Base-by-base conservation (phyloP, 2,113 vertebrate species). In the Trichechus manatus region DNA sequence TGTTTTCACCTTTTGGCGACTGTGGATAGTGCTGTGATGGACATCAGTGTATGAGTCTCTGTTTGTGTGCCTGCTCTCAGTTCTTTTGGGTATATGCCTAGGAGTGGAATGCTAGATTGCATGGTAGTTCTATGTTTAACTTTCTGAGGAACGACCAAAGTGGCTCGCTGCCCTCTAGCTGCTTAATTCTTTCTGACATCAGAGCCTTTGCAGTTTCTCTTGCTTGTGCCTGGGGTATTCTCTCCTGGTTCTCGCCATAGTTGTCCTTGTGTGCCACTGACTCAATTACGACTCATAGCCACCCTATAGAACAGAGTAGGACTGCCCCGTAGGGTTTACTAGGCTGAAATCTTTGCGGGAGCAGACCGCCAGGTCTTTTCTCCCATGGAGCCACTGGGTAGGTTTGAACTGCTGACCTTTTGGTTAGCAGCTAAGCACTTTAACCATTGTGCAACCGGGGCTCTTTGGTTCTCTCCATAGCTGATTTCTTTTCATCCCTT, bases 121-220 rank as follows among this genome's bases (percentile, higher is more conserved):
- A 23, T 23, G 5, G 59, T 61, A 61, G 7, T 20, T 61, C 59
- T 23, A 56, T 56, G 13, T 56, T 11, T 23, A 61, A 23, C 25
- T 15, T 7, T 20, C 22, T 61, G 59, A 61, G 59, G 59, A 61
- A 23, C 59, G 2, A 23, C 59, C 59, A 61, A 22, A 61, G 20
- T 61, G 59, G 56, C 56, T 81, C 59, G 1, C 36, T 3, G 8
- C 23, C 3, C 19, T 29, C 31, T 0, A 0, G 27, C n/a, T 22
- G 0, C 29, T 70, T 10, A 4, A 39, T 50, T 64, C 36, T 85
- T 33, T 29, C 56, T 0, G 0, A 92, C 23, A n/a, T 8, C 6
- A 1, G 20, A 11, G 14, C 10, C 22, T 77, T 87, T 50, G 59
- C 13, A 31, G 39, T 50, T 56, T 44, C 27, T 74, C 11, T 61